Conservation (phyloP, 2,888 invertebrate species). For the Arge pagana region DNA sequence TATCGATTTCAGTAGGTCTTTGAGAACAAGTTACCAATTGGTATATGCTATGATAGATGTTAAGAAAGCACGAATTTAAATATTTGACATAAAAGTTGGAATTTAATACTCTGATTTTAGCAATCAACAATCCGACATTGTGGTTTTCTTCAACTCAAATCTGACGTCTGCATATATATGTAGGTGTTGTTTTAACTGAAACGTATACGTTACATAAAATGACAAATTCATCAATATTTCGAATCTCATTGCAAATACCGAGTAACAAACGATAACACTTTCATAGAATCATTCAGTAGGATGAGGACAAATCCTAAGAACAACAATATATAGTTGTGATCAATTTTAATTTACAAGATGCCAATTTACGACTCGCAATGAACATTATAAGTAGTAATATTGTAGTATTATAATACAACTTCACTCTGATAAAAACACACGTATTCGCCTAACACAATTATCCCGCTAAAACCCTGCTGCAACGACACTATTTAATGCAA, state of each 20-base stretch:
- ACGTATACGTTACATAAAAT: constrained; percentile 8
- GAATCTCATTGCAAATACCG: constrained; percentile 14
- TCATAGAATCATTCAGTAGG: constrained; percentile 17
- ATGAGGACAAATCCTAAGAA: constrained; percentile 26
- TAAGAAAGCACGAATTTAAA: too few species aligned
- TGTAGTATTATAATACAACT: constrained; percentile 49
- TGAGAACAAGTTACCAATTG: too few species aligned
- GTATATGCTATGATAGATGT: too few species aligned
- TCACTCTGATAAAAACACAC: constrained; percentile 54
- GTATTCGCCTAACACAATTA: constrained; percentile 49
- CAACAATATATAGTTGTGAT: constrained; percentile 36
- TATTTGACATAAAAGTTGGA: too few species aligned
- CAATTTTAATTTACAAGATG: constrained; percentile 46
- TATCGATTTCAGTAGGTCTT: too few species aligned
- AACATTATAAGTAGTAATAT: constrained; percentile 39
- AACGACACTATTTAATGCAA: constrained; percentile 50
- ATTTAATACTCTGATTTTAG: too few species aligned
- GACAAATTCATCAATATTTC: constrained; percentile 14
- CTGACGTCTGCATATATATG: too few species aligned
- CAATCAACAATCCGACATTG: too few species aligned
- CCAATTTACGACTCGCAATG: constrained; percentile 40
- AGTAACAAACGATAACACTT: constrained; percentile 15
- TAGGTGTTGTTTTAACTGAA: constrained; percentile 14
- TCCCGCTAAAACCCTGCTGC: constrained; percentile 45
- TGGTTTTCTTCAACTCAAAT: too few species aligned